phyloP scores from a whole-genome alignment of 2,113 vertebrate genomes.

The Halichoeres trimaculatus region DNA sequence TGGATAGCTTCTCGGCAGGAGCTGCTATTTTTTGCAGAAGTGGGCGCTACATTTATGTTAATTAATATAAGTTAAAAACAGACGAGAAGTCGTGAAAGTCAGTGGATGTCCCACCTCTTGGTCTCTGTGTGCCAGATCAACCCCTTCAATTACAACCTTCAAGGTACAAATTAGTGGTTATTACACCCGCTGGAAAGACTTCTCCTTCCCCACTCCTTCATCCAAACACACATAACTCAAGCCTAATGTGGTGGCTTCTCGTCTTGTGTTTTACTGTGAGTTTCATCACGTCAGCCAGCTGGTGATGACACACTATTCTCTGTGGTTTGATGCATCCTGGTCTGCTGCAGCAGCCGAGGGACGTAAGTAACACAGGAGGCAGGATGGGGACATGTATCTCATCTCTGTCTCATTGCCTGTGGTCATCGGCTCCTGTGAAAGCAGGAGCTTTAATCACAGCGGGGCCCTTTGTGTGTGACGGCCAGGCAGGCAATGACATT shows the following conservation, averaged over 20 bases:
- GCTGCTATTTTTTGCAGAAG: slow-evolving; percentile 45
- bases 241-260: slow-evolving; percentile 29
- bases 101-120: slow-evolving; percentile 5
- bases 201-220: slow-evolving; percentile 42
- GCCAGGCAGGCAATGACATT: slow-evolving; percentile 73
- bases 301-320: slow-evolving; percentile 52
- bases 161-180: slow-evolving; percentile 64
- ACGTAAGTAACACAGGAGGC: neutral
- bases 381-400: slow-evolving; percentile 33
- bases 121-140: slow-evolving; percentile 44
- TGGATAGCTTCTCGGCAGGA: slow-evolving; percentile 33
- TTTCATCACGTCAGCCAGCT: slow-evolving; percentile 48
- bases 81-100: slow-evolving; percentile 28
- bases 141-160: slow-evolving; percentile 55
- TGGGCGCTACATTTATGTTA: slow-evolving; percentile 49
- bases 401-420: slow-evolving; percentile 51
- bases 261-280: slow-evolving; percentile 34
- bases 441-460: slow-evolving; percentile 57
- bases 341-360: slow-evolving; percentile 22
- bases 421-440: slow-evolving; percentile 61
- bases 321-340: slow-evolving; percentile 34
- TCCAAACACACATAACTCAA: slow-evolving; percentile 42
- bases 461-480: slow-evolving; percentile 56
- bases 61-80: slow-evolving; percentile 42
- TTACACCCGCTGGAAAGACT: slow-evolving; percentile 32